Percentiles rank a stretch among this genome's conserved stretches.
Evolutionary conservation across 1,140 invertebrate species (phyloP).

Genomic region (Planococcus citri): DNA sequence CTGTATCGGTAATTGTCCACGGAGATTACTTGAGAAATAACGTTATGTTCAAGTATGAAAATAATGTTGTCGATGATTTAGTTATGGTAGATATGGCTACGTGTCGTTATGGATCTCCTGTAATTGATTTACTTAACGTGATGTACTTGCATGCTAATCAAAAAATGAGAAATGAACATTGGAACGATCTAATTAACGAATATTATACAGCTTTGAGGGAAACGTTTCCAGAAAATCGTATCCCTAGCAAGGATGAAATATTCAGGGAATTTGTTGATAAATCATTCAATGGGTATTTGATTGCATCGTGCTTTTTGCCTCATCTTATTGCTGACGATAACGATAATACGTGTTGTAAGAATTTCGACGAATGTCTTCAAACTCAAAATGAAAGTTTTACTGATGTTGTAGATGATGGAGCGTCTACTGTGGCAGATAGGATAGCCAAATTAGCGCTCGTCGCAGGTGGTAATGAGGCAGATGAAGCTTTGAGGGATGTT

Average conservation of each 20-base stretch:
- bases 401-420: too few species aligned
- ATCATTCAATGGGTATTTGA: not conserved
- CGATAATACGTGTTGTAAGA: too few species aligned
- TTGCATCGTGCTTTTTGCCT: not conserved
- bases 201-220: conserved; percentile 30
- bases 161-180: conserved; percentile 26
- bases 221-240: not conserved
- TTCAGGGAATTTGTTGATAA: not conserved
- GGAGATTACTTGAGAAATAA: conserved; percentile 36
- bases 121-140: conserved; percentile 34
- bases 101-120: conserved; percentile 31
- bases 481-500: not conserved
- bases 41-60: conserved; percentile 26
- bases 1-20: conserved; percentile 33
- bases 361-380: too few species aligned
- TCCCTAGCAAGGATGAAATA: not conserved
- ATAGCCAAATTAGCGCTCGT: too few species aligned
- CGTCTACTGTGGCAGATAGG: too few species aligned
- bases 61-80: conserved; percentile 24
- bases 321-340: too few species aligned
- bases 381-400: not conserved
- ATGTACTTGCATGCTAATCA: conserved; percentile 32
- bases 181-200: conserved; percentile 29
- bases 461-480: too few species aligned
- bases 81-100: conserved; percentile 36